Base-by-base conservation (phyloP, 2,888 invertebrate species). In the Cephonodes hylas region DNA sequence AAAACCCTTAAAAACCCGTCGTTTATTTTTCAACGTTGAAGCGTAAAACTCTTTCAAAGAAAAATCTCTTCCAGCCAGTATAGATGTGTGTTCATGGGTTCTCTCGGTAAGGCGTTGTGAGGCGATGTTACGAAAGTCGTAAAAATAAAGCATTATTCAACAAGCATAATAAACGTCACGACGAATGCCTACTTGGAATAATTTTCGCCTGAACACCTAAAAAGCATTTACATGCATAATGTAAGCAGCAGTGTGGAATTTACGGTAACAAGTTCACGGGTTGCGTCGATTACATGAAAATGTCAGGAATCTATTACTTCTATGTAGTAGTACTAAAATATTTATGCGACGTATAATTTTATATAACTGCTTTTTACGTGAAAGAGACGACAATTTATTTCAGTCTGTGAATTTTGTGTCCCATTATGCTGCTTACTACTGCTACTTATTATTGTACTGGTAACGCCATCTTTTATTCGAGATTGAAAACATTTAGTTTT, bases 61-160 rank as follows among this genome's bases (percentile, higher is more conserved):
- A 18, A 42, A 62, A 64, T 42, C 68, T 61, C 57, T 66, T 73
- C 73, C 59, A 74, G 72, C n/a, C 3, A 15, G 20, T 2, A n/a
- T 45, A 65, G 15, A 62, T 68, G 63, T 65, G 38, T 58, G 71
- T 34, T 63, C 64, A 64, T 62, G 69, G 65, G 72, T 69, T 65
- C 60, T 66, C 66, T 68, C 67, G 62, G 60, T 67, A 42, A 58
- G 45, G 34, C 56, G 46, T 66, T 62, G 67, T 71, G 53, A 62
- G 58, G 69, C 75, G 73, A 74, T 79, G 81, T 84, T 81, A 79
- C 75, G 76, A 76, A 76, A 69, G 70, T 77, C 80, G 84, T 88
- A 85, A 88, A 86, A 89, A 85, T 86, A 88, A 85, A 89, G 83
- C 85, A 89, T 88, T 81, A 88, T 86, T 91, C 88, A 87, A 87